These are phyloP conservation scores for Chionoecetes opilio DNA, from an alignment of 1,140 invertebrate species.

Conservation along the genomic window DNA sequence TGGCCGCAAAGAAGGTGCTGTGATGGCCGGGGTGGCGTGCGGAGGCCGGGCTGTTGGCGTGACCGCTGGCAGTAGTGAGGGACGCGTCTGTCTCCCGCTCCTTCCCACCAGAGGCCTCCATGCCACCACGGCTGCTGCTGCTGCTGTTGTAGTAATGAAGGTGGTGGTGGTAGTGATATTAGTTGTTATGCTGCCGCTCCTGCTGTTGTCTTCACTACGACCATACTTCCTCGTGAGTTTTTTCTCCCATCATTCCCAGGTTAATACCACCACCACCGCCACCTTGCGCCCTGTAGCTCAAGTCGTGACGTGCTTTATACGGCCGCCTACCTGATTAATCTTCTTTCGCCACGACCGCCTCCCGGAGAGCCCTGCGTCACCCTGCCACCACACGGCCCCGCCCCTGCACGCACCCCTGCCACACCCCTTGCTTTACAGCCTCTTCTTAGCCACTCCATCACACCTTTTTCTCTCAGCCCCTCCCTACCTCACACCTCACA, in stretches of 20 bases:
- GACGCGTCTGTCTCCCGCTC: slow-evolving; percentile 13
- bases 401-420: background rate
- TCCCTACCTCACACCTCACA: background rate
- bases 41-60: background rate
- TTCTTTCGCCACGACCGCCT: background rate
- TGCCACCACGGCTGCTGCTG: background rate
- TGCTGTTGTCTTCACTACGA: too few species aligned
- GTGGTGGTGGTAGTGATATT: background rate
- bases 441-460: background rate
- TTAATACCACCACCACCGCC: too few species aligned
- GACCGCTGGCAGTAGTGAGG: background rate
- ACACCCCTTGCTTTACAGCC: background rate
- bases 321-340: background rate
- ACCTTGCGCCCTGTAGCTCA: background rate
- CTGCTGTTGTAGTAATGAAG: background rate
- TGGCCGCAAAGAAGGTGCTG: background rate
- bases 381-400: background rate
- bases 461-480: background rate
- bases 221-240: background rate
- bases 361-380: background rate
- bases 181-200: too few species aligned
- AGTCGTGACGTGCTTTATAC: background rate
- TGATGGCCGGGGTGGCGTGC: background rate
- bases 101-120: slow-evolving; percentile 5
- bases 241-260: background rate